These are phyloP conservation scores for Acanthosoma haemorrhoidale DNA, from an alignment of 2,888 invertebrate genomes.

Conservation along the genomic window DNA sequence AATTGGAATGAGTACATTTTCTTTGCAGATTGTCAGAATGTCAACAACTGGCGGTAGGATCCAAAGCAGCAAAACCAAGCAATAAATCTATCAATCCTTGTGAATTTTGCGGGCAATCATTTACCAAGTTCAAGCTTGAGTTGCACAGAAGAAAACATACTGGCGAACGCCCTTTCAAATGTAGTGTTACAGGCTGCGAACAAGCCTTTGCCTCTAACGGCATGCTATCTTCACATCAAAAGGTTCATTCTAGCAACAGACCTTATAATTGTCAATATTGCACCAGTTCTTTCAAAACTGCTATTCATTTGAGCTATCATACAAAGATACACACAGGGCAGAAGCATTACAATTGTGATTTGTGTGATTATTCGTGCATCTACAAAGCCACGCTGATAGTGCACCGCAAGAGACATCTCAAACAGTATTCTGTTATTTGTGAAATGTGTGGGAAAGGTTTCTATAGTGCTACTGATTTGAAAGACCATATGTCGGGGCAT, in stretches of 20 bases:
- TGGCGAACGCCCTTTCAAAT: conserved; percentile 42
- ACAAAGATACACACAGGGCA: conserved; percentile 50
- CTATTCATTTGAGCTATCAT: conserved; percentile 44
- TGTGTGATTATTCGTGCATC: conserved; percentile 48
- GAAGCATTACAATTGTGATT: conserved; percentile 44
- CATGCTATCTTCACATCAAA: conserved; percentile 18
- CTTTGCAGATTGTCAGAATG: conserved; percentile 23
- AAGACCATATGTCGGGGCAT: conserved; percentile 54
- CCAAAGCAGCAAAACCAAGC: neutral
- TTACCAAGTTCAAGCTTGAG: conserved; percentile 44
- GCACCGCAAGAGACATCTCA: conserved; percentile 55
- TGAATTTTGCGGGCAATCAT: conserved; percentile 27
- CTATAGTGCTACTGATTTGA: conserved; percentile 46
- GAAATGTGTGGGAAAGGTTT: conserved; percentile 47
- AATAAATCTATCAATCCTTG: conserved; percentile 11
- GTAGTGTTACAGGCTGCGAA: conserved; percentile 36
- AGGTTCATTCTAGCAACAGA: conserved; percentile 35
- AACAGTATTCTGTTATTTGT: conserved; percentile 48
- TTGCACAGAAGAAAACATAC: conserved; percentile 53
- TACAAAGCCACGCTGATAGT: conserved; percentile 48
- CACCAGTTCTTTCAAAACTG: conserved; percentile 39
- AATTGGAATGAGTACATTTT: conserved; percentile 38
- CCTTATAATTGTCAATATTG: conserved; percentile 41
- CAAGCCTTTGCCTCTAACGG: conserved; percentile 24
- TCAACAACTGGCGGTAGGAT: neutral